These are phyloP conservation scores for Druon quercuslanigerum DNA, from an alignment of 1,140 invertebrate genomes.

Conservation along the genomic window DNA sequence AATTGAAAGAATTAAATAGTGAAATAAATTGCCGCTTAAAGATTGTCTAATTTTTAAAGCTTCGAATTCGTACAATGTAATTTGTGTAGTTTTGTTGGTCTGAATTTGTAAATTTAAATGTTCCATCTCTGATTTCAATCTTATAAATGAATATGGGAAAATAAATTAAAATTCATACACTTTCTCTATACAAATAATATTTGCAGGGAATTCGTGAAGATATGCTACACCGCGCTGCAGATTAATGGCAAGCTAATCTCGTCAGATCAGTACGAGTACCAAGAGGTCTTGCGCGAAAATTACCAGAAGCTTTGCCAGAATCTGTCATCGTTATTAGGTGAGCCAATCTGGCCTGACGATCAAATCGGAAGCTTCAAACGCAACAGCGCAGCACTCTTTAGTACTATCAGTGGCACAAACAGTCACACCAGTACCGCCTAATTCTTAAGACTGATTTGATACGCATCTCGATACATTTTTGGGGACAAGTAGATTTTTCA, in stretches of 20 bases:
- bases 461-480: constrained; percentile 20
- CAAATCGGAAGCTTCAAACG: constrained; percentile 79
- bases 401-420: constrained; percentile 81
- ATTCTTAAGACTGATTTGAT: constrained; percentile 51
- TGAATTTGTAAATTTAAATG: too few relatives aligned
- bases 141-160: too few relatives aligned
- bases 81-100: too few relatives aligned
- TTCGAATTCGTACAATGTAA: too few relatives aligned
- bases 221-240: constrained; percentile 90
- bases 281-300: constrained; percentile 88
- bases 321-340: constrained; percentile 83
- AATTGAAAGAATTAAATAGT: too few relatives aligned
- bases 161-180: too few relatives aligned
- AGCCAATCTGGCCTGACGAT: constrained; percentile 81
- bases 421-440: constrained; percentile 81
- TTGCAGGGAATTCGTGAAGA: constrained; percentile 88
- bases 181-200: constrained; percentile 18
- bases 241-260: constrained; percentile 90
- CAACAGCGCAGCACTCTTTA: constrained; percentile 82
- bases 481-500: neutral
- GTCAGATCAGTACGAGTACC: constrained; percentile 92
- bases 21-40: too few relatives aligned
- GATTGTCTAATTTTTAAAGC: too few relatives aligned
- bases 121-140: too few relatives aligned
- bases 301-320: constrained; percentile 90